Evolutionary conservation across 2,797 vertebrate species (phyloP).

Genomic region (Lycodopsis pacificus): DNA sequence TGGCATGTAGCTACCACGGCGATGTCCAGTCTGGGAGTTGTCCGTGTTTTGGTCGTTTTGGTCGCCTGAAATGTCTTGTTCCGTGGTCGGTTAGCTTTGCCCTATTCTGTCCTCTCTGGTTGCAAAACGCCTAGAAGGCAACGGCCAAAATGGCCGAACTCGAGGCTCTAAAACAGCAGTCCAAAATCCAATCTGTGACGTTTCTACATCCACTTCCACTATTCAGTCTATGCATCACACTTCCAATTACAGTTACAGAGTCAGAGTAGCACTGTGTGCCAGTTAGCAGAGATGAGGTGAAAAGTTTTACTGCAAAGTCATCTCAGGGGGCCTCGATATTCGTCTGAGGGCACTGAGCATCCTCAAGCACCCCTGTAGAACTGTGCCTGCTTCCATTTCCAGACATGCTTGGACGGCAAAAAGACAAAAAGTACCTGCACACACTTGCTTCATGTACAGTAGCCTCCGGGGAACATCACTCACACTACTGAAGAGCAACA

Average conservation of each 20-base stretch:
- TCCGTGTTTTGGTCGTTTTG: too few species aligned
- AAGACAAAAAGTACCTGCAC: constrained; percentile 41
- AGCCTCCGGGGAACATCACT: constrained; percentile 66
- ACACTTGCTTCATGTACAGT: constrained; percentile 43
- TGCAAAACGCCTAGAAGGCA: not conserved
- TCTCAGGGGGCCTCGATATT: constrained; percentile 13
- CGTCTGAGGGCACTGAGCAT: constrained; percentile 30
- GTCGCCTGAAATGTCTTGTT: too few species aligned
- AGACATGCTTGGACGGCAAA: constrained; percentile 26
- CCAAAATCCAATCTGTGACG: not conserved
- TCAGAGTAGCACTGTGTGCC: not conserved
- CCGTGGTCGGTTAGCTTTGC: too few species aligned
- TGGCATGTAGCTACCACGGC: too few species aligned
- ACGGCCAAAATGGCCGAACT: not conserved
- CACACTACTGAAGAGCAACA: constrained; percentile 70
- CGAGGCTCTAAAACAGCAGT: not conserved
- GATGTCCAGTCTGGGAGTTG: too few species aligned
- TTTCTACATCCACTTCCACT: not conserved
- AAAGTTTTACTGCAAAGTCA: constrained; percentile 25
- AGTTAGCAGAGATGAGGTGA: not conserved
- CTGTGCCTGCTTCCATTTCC: constrained; percentile 30
- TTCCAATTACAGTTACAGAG: not conserved
- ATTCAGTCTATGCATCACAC: not conserved
- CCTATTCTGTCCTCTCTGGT: not conserved
- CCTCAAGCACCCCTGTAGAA: constrained; percentile 24